Evolutionary conservation across 2,888 invertebrate species (phyloP), one percentile per base, ranked within the genome.

Genomic region (Pharmacophagus antenor): DNA sequence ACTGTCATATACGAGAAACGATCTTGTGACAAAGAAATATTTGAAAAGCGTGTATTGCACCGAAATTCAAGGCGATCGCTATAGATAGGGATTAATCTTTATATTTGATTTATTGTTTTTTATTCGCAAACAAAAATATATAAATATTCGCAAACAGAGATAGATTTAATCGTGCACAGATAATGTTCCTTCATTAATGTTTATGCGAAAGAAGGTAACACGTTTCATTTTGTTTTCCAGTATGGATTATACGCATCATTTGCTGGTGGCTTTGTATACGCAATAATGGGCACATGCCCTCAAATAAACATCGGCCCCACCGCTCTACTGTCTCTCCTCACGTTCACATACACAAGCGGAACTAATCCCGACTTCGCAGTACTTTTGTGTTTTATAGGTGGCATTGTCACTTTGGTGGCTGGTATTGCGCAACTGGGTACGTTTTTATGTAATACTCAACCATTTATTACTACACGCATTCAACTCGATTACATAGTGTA

Each of bases 171-270:
- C 37, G 37, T 37, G n/a, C 37, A 37, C n/a, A 37, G n/a, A 37
- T 1, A 37, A n/a, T n/a, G 37, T n/a, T n/a, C 37, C n/a, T 37
- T 37, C 37, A 37, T 37, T 37, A 18, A 27, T 8, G 50, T 46
- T 55, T 20, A 18, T 12, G 20, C n/a, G 17, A 54, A 20, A n/a
- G 10, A 17, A n/a, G 25, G 18, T 27, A 37, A 18, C 47, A 58
- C 51, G 50, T 44, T 51, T 62, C 41, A 48, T 48, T 58, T 58
- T 31, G 12, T 64, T 62, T 83, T 80, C 49, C 92, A 96, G 94
- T 96, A 95, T 86, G 96, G 96, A 1, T 88, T 96, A n/a, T 96
- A 96, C 84, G 95, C 95, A 1, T 94, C 95, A 0, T 93, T 96
- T 69, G 92, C 93, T 71, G 96, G 96, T 5, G 94, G 95, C 62